Evolutionary conservation across 2,797 vertebrate genomes (phyloP), one percentile per base, ranked within the genome.

Genomic region (Hippopotamyrus pictus): DNA sequence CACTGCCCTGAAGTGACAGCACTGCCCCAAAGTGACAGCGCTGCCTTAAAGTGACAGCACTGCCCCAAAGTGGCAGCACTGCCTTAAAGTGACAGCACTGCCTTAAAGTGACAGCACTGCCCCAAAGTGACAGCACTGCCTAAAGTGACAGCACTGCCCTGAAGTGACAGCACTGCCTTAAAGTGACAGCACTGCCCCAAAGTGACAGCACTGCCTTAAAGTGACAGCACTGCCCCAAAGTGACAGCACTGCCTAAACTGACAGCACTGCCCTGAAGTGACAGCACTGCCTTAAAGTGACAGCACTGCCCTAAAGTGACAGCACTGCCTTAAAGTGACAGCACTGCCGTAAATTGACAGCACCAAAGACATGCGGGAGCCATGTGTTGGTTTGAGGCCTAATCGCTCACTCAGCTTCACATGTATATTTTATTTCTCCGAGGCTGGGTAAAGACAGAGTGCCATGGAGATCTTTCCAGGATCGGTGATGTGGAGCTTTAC

Each of bases 321-420:
- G n/a, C 19, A 29, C 57, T 50, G 48, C 48, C 9, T 0, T 50
- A 50, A 50, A 9, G 48, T 50, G 48, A 50, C 48, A 11, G 48
- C 48, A 48, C 48, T 11, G 48, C 48, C 48, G 0, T 3, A 50
- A 50, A 6, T 46, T 53, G 46, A 65, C 14, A 25, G n/a, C 9
- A 25, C 57, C 29, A 89, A 87, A 87, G 37, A 76, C 29, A n/a
- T n/a, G 46, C 53, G 29, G 89, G 59, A 44, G 83, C 65, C 83
- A 8, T 44, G 29, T 22, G 69, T 33, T 73, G 48, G 59, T 79
- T 54, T 37, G 29, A 51, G 59, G 54, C 65, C 54, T 51, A 88
- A 33, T 29, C 12, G 86, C 48, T 76, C 29, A 17, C 51, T 87
- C 84, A 89, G 54, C 33, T 76, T 54, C 46, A 86, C 8, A 87